These are phyloP conservation scores for Megalonaias nervosa DNA, from an alignment of 1,140 invertebrate genomes.

Conservation along the genomic window DNA sequence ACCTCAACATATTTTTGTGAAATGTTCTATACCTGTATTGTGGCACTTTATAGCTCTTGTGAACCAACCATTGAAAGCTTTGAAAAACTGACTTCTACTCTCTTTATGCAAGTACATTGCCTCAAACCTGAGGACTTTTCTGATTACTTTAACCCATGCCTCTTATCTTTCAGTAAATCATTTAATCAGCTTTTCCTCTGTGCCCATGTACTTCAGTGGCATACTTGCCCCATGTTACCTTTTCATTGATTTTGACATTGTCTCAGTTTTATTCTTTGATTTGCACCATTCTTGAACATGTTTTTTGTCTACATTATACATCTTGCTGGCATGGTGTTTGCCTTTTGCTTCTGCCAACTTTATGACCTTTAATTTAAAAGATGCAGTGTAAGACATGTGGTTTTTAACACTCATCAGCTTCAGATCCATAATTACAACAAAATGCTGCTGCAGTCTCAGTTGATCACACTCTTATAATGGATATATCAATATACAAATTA, in stretches of 20 bases:
- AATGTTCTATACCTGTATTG: too few species aligned
- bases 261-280: not conserved
- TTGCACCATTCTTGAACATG: too few species aligned
- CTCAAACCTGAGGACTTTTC: constrained; percentile 8
- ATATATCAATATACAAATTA: too few species aligned
- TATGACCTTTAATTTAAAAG: too few species aligned
- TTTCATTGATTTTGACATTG: not conserved
- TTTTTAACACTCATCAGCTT: too few species aligned
- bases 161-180: not conserved
- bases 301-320: too few species aligned
- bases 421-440: too few species aligned
- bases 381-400: too few species aligned
- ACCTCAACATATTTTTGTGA: not conserved
- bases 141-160: constrained; percentile 1
- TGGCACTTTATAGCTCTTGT: not conserved
- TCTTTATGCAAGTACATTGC: constrained; percentile 5
- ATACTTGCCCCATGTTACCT: not conserved
- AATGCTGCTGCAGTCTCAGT: too few species aligned
- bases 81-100: constrained; percentile 7
- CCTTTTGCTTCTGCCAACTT: too few species aligned
- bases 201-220: not conserved
- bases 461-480: too few species aligned
- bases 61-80: constrained; percentile 5
- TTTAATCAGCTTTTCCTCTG: not conserved
- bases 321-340: too few species aligned